Evolutionary conservation across 1,140 invertebrate species (phyloP), one percentile per base, ranked within the genome.

Genomic region (Drosophila oshimai): DNA sequence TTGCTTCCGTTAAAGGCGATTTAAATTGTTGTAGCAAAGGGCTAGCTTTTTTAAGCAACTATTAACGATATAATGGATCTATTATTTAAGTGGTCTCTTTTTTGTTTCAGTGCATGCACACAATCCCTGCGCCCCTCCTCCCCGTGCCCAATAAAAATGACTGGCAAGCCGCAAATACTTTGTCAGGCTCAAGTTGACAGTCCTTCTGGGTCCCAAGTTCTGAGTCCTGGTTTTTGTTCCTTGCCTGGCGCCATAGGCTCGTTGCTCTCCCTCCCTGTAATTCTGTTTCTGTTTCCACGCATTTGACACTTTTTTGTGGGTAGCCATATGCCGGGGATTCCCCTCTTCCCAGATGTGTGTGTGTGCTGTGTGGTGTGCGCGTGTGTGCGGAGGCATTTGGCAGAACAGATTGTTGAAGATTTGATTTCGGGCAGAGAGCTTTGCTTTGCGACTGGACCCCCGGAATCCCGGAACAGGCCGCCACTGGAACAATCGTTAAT

Each of bases 161-260:
- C 76, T 86, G 80, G 80, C 72, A 80, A 86, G 80, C 80, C 80
- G 45, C 80, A 86, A 86, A 86, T 87, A 87, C 80, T 84, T 84
- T 86, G 76, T 86, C 81, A 86, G 81, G 81, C 74, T 86, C 80
- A 87, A 86, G 80, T 86, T 86, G 81, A 87, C 80, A 87, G 68
- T 87, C 68, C 71, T 75, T 69, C 75, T 72, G 60, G 74, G 51
- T 49, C 58, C 60, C 28, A 34, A 51, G 50, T 64, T 36, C 57
- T 60, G 12, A 55, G 29, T 57, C 28, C 53, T 22, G 46, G 50
- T 17, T 33, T 33, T n/a, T 46, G 53, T 39, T 47, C 18, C 17
- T 12, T 12, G 10, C 17, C 42, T 39, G 47, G 65, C 53, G 17
- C 51, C 64, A 53, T 70, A 71, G 74, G 75, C 44, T 51, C 44